Evolutionary conservation across 2,113 vertebrate species (phyloP), one percentile per base, ranked within the genome.

Genomic region (Ciconia stormi): DNA sequence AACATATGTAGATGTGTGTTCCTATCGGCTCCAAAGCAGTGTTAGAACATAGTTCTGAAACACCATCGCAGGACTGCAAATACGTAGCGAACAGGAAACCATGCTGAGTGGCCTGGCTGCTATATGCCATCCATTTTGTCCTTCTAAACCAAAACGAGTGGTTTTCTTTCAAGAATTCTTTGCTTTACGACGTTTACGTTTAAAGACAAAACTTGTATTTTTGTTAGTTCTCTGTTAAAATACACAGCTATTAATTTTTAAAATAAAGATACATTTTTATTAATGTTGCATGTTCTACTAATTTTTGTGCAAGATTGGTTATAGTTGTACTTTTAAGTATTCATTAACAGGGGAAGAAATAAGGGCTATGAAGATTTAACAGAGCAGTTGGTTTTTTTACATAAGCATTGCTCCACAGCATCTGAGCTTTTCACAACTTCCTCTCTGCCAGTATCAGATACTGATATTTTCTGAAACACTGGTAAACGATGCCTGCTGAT

Each of bases 1-100:
- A 58, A 58, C 1, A 0, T 30, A 47, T 2, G 10, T 16, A 46
- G 32, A 74, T 19, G 3, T 42, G 13, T 3, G 0, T 56, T 83
- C 19, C 36, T 44, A 6, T 6, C 17, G 67, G 26, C 55, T 79
- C 50, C 87, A 61, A 71, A 40, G 32, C 69, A 76, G 65, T 7
- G 9, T 44, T 38, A 84, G 38, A 23, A 53, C 26, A 27, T 4
- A 30, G 27, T n/a, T 81, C 27, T 40, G 63, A 84, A 76, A 77
- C 40, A 26, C 9, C 8, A 46, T 13, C 1, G 0, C 13, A 42
- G 22, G 16, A 18, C 3, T 55, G 52, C 40, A 40, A 79, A 10
- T 19, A 34, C 1, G 7, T 6, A 47, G 53, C 16, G 58, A 67
- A 50, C 4, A 34, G 23, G 26, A 88, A 84, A 65, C 42, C 3